phyloP scores from a whole-genome alignment of 2,888 invertebrate genomes.

The Phyto melanocephala region DNA sequence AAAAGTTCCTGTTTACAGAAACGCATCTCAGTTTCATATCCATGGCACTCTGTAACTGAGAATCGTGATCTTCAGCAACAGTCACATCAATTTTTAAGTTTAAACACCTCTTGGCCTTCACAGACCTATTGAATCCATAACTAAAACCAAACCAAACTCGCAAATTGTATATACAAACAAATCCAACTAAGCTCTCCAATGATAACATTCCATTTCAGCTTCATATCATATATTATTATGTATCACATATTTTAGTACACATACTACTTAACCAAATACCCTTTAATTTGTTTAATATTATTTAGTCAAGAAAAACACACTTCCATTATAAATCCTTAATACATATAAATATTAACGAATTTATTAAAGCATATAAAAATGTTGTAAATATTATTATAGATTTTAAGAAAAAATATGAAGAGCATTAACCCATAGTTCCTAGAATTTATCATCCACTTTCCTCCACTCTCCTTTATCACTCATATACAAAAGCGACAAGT shows the following conservation, averaged over 20 bases:
- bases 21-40: slow-evolving; percentile 22
- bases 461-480: neutral
- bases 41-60: slow-evolving; percentile 47
- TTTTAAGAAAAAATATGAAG: slow-evolving; percentile 26
- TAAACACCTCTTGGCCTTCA: slow-evolving; percentile 25
- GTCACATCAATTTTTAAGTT: slow-evolving; percentile 20
- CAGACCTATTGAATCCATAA: slow-evolving; percentile 18
- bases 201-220: slow-evolving; percentile 68
- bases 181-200: slow-evolving; percentile 57
- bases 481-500: neutral
- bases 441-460: slow-evolving; percentile 11
- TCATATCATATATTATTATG: slow-evolving; percentile 66
- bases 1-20: slow-evolving; percentile 10
- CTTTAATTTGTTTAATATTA: slow-evolving; percentile 12
- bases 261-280: neutral
- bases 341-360: slow-evolving; percentile 42
- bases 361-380: slow-evolving; percentile 47
- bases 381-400: slow-evolving; percentile 55
- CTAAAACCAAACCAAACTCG: neutral
- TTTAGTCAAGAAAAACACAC: slow-evolving; percentile 32
- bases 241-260: too few species aligned
- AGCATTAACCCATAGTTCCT: slow-evolving; percentile 61
- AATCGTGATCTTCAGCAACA: slow-evolving; percentile 24
- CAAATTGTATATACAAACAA: slow-evolving; percentile 14
- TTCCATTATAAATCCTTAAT: slow-evolving; percentile 39